A percentile compares a stretch with the other conserved stretches of the same genome.
Evolutionary conservation across 2,113 vertebrate genomes (phyloP).

Genomic region (Ptyas mucosa): DNA sequence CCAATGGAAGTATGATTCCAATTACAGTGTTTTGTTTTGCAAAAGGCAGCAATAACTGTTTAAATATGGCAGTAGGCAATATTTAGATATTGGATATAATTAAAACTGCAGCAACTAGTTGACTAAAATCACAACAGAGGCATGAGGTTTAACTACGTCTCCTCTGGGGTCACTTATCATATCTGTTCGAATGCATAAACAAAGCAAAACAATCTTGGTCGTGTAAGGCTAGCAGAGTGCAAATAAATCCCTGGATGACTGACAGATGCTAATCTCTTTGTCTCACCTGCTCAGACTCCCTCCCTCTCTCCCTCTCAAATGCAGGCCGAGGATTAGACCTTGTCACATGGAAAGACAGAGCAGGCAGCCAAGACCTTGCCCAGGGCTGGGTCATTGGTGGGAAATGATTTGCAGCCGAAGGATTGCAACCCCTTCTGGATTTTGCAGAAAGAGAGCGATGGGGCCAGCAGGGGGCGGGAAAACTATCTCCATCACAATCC

Average conservation of each 20-base stretch:
- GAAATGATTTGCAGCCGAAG: neutral
- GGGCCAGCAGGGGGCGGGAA: neutral
- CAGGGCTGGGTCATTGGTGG: neutral
- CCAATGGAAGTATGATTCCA: constrained; percentile 17
- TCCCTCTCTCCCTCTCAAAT: neutral
- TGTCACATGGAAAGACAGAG: neutral
- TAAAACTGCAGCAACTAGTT: constrained; percentile 37
- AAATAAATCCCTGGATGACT: neutral
- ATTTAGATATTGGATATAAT: constrained; percentile 39
- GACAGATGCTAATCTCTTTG: neutral
- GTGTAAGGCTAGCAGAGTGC: constrained; percentile 9
- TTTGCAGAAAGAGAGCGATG: neutral
- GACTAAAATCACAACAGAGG: constrained; percentile 26
- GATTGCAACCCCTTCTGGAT: neutral
- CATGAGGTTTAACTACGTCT: constrained; percentile 25
- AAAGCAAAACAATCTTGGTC: constrained; percentile 1
- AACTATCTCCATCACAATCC: neutral
- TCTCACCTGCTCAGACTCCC: neutral
- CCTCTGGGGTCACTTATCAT: neutral
- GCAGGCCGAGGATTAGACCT: neutral
- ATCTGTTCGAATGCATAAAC: constrained; percentile 5
- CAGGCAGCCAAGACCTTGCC: neutral
- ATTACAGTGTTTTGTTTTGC: constrained; percentile 12
- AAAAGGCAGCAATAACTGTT: constrained; percentile 31
- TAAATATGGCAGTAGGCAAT: constrained; percentile 16